Evolutionary conservation across 2,797 vertebrate genomes (phyloP).

Genomic region (Lithobates pipiens): DNA sequence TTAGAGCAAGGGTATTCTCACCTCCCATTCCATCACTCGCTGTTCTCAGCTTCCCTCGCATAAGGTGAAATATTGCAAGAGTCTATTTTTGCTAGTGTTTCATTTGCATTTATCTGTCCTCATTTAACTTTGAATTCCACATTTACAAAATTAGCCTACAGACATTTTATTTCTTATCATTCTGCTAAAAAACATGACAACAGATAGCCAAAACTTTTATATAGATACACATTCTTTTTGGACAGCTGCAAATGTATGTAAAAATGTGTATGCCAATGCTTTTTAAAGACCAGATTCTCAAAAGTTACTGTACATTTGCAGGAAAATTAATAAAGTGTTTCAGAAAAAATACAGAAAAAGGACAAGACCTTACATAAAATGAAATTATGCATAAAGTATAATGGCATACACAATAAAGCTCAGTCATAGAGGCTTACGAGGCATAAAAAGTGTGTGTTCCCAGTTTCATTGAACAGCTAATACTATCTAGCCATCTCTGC

Average conservation of each 20-base stretch:
- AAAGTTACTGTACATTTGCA: not conserved
- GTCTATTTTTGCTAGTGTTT: constrained; percentile 15
- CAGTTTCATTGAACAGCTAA: too few relatives aligned
- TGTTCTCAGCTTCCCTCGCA: constrained; percentile 50
- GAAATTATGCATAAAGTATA: not conserved
- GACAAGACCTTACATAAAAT: not conserved
- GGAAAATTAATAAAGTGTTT: not conserved
- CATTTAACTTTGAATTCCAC: constrained; percentile 10
- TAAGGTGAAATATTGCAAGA: constrained; percentile 53
- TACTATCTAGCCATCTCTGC: too few relatives aligned
- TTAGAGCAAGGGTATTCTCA: constrained; percentile 38
- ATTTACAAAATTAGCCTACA: not conserved
- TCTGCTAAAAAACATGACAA: not conserved
- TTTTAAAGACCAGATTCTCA: not conserved
- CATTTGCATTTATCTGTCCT: constrained; percentile 43
- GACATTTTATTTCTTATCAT: constrained; percentile 4
- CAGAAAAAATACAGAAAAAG: not conserved
- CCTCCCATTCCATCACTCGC: constrained; percentile 26
- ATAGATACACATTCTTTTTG: not conserved
- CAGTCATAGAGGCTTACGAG: not conserved
- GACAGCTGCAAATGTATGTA: not conserved
- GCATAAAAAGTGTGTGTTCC: not conserved
- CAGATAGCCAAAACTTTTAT: not conserved
- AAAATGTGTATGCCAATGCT: not conserved
- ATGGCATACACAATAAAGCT: not conserved